Evolutionary conservation across 2,888 invertebrate species (phyloP).

Genomic region (Liodrosophila aerea): DNA sequence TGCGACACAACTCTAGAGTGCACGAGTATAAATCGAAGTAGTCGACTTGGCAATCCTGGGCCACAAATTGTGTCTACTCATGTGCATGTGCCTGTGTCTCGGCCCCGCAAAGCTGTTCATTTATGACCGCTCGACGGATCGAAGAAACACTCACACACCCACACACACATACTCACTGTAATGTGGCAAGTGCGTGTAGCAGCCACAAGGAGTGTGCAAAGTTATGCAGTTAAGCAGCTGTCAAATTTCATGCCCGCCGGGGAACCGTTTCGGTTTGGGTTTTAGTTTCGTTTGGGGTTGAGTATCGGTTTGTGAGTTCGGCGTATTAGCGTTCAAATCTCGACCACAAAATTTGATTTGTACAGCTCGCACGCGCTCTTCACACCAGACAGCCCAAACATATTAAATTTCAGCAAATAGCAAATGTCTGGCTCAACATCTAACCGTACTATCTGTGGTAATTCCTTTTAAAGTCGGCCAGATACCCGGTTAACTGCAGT

Average conservation of each 20-base stretch:
- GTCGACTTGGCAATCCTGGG: neutral
- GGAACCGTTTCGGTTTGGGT: constrained; percentile 5
- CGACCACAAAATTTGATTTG: constrained; percentile 19
- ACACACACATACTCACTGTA: neutral
- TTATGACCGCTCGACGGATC: neutral
- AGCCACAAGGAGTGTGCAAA: neutral
- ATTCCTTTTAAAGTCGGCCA: neutral
- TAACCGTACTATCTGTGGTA: neutral
- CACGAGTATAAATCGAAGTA: neutral
- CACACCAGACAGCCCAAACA: neutral
- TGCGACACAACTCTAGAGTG: too few relatives aligned
- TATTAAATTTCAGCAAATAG: constrained; percentile 14
- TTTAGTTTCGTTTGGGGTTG: constrained; percentile 5
- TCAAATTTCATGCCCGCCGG: constrained; percentile 12
- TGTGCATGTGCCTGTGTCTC: neutral
- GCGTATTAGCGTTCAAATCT: neutral
- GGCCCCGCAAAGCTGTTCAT: constrained; percentile 1
- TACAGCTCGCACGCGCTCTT: neutral
- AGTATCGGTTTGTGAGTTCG: too few relatives aligned
- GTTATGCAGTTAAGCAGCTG: constrained; percentile 21
- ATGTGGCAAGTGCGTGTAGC: neutral
- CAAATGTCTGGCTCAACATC: neutral
- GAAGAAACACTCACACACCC: neutral
- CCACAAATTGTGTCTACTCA: neutral
- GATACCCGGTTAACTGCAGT: neutral